Base-by-base conservation (phyloP, 2,888 invertebrate genomes). In the Homarus gammarus region DNA sequence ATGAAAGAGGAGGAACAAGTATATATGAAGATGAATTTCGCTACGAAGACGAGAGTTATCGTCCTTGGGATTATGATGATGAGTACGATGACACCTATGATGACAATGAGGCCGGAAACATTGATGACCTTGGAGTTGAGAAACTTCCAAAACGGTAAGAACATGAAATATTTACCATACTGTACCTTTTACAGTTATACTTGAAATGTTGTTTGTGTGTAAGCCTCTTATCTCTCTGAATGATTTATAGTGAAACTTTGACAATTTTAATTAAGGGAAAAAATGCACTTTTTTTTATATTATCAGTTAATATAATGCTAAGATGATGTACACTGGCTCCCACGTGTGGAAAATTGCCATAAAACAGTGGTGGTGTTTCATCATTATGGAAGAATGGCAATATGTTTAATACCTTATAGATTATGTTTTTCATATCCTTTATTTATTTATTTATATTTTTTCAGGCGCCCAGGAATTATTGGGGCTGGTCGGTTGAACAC, bases 41-140 rank as follows among this genome's bases (percentile, higher is more conserved):
- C 2, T 77, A 84, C 22, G 78, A 89, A 87, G 92, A 90, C 87
- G 61, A 92, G 88, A 1, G 92, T 72, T 72, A 82, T 82, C 15
- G 88, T 90, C 8, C 81, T 88, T 73, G 68, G 91, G 82, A 91
- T 93, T 97, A 98, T 93, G 96, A 97, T 89, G 98, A 99, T 94
- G 99, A 99, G 93, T 98, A 98, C 93, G 98, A 99, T 94, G 98
- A 99, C n/a, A n/a, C 97, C 0, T 98, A 97, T 93, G n/a, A 98
- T 93, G 96, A 96, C 92, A 84, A 90, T 68, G 91, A 91, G 18
- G 79, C 87, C 6, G 87, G 91, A 18, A 87, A 89, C 56, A 87
- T 87, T 44, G 91, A 91, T 77, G 84, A 84, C 49, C 49, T 70
- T 56, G 51, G 82, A 31, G 64, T 73, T 15, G 77, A 56, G 56